Percentiles rank a stretch among this genome's conserved stretches.
These are phyloP conservation scores for Polyergus mexicanus DNA, from an alignment of 1,140 invertebrate genomes.

Conservation along the genomic window DNA sequence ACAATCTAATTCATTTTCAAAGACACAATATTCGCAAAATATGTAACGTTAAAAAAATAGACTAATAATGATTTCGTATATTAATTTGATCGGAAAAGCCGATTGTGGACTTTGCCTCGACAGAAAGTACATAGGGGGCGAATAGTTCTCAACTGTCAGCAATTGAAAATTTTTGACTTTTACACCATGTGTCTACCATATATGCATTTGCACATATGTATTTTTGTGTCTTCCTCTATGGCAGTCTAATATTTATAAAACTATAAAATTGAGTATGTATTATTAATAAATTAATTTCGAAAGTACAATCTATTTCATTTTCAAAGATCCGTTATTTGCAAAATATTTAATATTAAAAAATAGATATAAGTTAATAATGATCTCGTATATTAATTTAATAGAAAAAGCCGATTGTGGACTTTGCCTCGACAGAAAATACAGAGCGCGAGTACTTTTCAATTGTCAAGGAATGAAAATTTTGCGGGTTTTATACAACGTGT, in stretches of 20 bases:
- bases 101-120: too few relatives aligned
- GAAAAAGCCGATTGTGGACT: not conserved
- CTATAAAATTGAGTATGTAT: too few relatives aligned
- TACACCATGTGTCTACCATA: too few relatives aligned
- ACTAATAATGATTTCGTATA: not conserved
- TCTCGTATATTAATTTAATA: not conserved
- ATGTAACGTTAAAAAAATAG: not conserved
- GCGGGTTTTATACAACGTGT: too few relatives aligned
- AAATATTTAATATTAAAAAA: not conserved
- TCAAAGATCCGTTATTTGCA: not conserved
- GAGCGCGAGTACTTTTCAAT: too few relatives aligned
- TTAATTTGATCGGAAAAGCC: slow-evolving; percentile 6
- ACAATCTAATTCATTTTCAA: slow-evolving; percentile 5
- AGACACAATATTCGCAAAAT: not conserved
- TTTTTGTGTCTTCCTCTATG: not conserved
- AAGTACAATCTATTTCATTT: not conserved
- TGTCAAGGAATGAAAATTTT: too few relatives aligned
- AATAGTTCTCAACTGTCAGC: too few relatives aligned
- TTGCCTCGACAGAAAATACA: too few relatives aligned
- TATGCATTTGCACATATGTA: too few relatives aligned
- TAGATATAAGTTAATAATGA: not conserved
- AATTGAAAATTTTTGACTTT: too few relatives aligned
- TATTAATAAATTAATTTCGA: slow-evolving; percentile 22
- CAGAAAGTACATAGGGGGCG: too few relatives aligned
- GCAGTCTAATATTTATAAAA: slow-evolving; percentile 7